phyloP scores from a whole-genome alignment of 2,797 vertebrate genomes.

The Ataeniobius toweri region DNA sequence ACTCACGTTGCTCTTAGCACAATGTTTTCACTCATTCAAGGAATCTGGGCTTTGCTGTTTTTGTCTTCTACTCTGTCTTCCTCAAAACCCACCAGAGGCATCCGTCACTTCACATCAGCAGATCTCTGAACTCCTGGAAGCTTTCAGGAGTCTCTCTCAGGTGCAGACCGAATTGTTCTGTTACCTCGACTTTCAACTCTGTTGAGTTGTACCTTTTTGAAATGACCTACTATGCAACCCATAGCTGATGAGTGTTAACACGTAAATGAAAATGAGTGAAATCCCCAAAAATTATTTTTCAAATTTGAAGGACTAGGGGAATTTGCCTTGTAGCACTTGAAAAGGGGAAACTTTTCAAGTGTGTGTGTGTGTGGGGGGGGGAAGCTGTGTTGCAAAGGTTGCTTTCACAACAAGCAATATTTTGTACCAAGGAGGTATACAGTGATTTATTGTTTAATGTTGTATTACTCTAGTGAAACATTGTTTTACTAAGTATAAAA shows the following conservation, averaged over 20 bases:
- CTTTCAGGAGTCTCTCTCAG: slow-evolving; percentile 44
- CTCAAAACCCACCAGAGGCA: slow-evolving; percentile 51
- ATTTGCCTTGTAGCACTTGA: too few relatives aligned
- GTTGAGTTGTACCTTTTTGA: slow-evolving; percentile 20
- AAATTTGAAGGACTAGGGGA: not conserved
- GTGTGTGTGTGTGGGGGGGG: too few relatives aligned
- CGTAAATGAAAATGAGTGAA: not conserved
- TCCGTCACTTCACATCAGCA: slow-evolving; percentile 60
- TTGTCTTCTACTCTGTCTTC: slow-evolving; percentile 38
- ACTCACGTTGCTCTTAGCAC: slow-evolving; percentile 23
- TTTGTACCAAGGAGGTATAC: too few relatives aligned
- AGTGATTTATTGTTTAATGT: too few relatives aligned
- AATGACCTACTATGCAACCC: not conserved
- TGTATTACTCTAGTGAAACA: not conserved
- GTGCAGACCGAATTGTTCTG: slow-evolving; percentile 35
- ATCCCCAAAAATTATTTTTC: not conserved
- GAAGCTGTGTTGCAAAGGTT: too few relatives aligned
- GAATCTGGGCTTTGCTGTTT: slow-evolving; percentile 28
- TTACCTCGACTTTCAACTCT: slow-evolving; percentile 35
- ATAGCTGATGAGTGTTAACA: not conserved
- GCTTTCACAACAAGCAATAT: too few relatives aligned
- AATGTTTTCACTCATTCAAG: slow-evolving; percentile 34
- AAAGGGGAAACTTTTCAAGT: too few relatives aligned
- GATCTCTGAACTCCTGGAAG: slow-evolving; percentile 40
- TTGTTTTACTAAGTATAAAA: not conserved